phyloP scores from a whole-genome alignment of 1,140 invertebrate genomes.

The Lepidurus apus region DNA sequence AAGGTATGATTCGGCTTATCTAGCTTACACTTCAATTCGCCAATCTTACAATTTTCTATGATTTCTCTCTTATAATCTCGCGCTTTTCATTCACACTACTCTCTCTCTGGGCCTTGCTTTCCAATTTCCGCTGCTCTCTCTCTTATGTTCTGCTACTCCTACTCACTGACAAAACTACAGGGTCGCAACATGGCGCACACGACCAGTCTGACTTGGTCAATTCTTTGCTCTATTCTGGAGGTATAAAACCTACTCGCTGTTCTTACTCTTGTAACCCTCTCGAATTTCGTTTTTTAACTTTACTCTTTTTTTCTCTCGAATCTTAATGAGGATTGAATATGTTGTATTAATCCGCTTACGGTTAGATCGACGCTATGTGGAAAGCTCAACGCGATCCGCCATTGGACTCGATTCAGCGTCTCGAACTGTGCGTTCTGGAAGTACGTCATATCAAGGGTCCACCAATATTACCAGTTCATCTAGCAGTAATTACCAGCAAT shows the following conservation, averaged over 20 bases:
- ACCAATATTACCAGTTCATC: conserved; percentile 4
- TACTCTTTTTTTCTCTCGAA: not conserved
- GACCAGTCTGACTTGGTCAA: conserved; percentile 74
- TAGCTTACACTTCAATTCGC: not conserved
- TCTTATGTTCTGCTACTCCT: conserved; percentile 26
- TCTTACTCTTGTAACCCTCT: not conserved
- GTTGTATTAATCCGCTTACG: not conserved
- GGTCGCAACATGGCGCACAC: conserved; percentile 8
- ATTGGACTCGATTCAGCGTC: conserved; percentile 12
- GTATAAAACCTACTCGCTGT: conserved; percentile 44
- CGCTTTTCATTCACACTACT: not conserved
- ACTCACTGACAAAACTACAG: conserved; percentile 29
- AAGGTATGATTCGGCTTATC: conserved; percentile 58
- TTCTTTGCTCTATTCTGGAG: conserved; percentile 78
- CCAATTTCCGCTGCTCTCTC: conserved; percentile 20
- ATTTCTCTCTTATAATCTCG: conserved; percentile 24
- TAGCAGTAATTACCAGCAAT: not conserved
- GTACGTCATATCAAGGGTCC: not conserved
- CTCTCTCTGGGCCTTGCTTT: not conserved
- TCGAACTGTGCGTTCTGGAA: conserved; percentile 27
- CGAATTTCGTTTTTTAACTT: not conserved
- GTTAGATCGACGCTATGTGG: conserved; percentile 32
- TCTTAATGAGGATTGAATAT: not conserved
- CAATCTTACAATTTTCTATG: conserved; percentile 3
- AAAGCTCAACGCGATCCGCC: conserved; percentile 28